Percentiles rank a stretch among this genome's conserved stretches.
These are phyloP conservation scores for Auanema sp. DNA, from an alignment of 2,888 invertebrate genomes.

Conservation along the genomic window DNA sequence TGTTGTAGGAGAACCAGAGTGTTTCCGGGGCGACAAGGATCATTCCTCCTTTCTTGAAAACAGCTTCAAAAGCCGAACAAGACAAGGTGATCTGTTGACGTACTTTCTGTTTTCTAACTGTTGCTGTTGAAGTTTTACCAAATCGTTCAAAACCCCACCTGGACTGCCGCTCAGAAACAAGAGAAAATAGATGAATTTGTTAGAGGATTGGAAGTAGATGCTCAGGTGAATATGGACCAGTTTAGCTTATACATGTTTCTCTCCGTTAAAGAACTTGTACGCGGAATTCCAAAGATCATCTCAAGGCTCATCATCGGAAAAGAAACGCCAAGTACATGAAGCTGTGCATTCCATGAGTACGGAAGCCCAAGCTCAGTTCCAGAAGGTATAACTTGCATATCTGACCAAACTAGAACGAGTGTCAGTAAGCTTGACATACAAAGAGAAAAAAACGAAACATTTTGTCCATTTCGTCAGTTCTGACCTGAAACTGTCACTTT, in stretches of 20 bases:
- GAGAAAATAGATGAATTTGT: slow-evolving; percentile 41
- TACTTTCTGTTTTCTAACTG: background rate
- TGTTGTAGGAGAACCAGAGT: background rate
- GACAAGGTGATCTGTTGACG: slow-evolving; percentile 29
- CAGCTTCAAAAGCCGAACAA: slow-evolving; percentile 32
- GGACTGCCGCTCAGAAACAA: slow-evolving; percentile 41
- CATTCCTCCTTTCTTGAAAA: slow-evolving; percentile 47
- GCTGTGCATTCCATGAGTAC: slow-evolving; percentile 39
- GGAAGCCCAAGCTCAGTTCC: slow-evolving; percentile 45
- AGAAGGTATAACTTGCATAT: slow-evolving; percentile 24
- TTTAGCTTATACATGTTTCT: slow-evolving; percentile 1
- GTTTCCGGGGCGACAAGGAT: slow-evolving; percentile 28
- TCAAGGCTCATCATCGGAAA: slow-evolving; percentile 15
- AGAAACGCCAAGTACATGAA: slow-evolving; percentile 32
- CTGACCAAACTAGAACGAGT: too few species aligned
- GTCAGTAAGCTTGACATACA: too few species aligned
- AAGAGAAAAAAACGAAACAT: too few species aligned
- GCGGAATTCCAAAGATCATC: slow-evolving; percentile 21
- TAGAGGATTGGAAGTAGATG: slow-evolving; percentile 30
- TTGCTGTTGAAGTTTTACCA: slow-evolving; percentile 40
- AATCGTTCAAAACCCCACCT: slow-evolving; percentile 45
- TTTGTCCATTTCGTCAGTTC: too few species aligned
- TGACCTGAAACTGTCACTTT: too few species aligned
- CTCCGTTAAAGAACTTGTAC: slow-evolving; percentile 24
- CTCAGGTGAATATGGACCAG: slow-evolving; percentile 24